A percentile compares a stretch with the other conserved stretches of the same genome.
These are phyloP conservation scores for Hydrotaea cyrtoneurina DNA, from an alignment of 2,888 invertebrate genomes.

Conservation along the genomic window DNA sequence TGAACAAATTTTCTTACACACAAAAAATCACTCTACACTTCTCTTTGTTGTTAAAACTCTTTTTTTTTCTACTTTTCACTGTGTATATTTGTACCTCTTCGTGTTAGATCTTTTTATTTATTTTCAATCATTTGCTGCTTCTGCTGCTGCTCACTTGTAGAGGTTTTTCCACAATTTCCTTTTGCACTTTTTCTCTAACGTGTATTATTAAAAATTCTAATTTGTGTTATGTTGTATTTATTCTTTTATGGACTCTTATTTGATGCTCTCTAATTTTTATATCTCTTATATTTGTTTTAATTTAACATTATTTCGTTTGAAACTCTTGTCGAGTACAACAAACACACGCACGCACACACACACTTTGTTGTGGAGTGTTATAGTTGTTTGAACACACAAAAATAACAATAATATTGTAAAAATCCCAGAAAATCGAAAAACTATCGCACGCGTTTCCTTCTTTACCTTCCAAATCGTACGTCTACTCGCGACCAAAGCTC, in stretches of 20 bases:
- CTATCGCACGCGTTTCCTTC: conserved; percentile 69
- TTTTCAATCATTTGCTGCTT: conserved; percentile 17
- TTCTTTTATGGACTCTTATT: neutral
- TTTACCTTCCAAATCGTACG: conserved; percentile 59
- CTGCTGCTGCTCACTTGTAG: neutral
- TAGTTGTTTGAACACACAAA: neutral
- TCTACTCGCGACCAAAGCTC: conserved; percentile 63
- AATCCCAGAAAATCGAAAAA: neutral
- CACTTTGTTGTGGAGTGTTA: neutral
- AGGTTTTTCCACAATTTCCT: conserved; percentile 26
- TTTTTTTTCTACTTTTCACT: neutral
- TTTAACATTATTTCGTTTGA: neutral
- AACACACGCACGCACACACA: conserved; percentile 9
- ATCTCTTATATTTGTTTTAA: neutral
- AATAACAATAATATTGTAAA: no score
- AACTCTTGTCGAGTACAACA: neutral
- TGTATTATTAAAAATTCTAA: neutral
- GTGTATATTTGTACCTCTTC: neutral
- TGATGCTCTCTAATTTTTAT: neutral
- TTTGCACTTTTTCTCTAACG: neutral
- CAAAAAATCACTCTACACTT: no score
- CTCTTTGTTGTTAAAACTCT: neutral
- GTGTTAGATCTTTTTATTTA: conserved; percentile 5
- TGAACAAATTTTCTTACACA: conserved; percentile 31
- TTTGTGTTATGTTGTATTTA: no score